Evolutionary conservation across 2,888 invertebrate species (phyloP).

Genomic region (Spisula subtruncata): DNA sequence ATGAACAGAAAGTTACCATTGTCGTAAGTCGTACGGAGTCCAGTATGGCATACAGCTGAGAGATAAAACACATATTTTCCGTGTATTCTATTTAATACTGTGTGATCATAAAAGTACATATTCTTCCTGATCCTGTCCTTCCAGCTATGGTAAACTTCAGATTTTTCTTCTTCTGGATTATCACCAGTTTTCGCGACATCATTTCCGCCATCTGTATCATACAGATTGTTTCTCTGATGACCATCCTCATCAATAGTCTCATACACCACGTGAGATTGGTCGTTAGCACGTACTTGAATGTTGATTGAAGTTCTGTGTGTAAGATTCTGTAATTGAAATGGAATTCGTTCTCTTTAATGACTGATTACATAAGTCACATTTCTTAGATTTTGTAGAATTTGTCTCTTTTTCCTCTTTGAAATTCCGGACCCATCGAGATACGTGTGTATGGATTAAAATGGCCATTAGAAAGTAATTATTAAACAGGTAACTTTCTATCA

Average conservation of each 20-base stretch:
- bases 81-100: background rate
- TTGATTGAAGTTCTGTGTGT: constrained; percentile 23
- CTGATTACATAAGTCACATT: background rate
- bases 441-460: background rate
- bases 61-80: constrained; percentile 27
- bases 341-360: background rate
- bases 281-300: constrained; percentile 10
- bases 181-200: background rate
- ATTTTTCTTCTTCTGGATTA: background rate
- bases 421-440: background rate
- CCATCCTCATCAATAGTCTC: background rate
- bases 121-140: background rate
- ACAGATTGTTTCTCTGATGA: background rate
- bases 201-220: background rate
- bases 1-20: background rate
- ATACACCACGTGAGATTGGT: background rate
- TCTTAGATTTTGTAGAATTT: background rate
- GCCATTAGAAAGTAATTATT: background rate
- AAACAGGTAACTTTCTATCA: background rate
- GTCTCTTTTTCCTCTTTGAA: background rate
- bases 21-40: background rate
- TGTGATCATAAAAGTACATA: constrained; percentile 22
- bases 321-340: constrained; percentile 6
- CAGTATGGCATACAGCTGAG: constrained; percentile 18
- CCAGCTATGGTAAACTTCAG: background rate